phyloP scores from a whole-genome alignment of 2,888 invertebrate species.

The Tipula helvola region DNA sequence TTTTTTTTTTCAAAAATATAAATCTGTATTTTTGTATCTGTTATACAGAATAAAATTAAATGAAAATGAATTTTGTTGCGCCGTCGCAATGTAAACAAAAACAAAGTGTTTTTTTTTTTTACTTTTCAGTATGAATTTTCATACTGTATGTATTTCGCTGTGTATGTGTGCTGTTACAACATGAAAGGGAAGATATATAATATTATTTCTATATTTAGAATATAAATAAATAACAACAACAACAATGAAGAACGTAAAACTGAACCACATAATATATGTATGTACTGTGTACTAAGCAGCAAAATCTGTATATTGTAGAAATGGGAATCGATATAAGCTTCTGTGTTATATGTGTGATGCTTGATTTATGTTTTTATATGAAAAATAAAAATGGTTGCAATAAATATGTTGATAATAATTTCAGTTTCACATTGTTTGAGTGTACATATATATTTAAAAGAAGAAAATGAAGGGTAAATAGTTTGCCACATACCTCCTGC shows the following conservation, averaged over 20 bases:
- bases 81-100: background rate
- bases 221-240: background rate
- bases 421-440: background rate
- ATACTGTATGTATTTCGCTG: background rate
- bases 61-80: background rate
- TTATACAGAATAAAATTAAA: background rate
- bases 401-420: background rate
- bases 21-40: background rate
- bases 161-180: background rate
- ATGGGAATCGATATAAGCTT: background rate
- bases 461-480: too few relatives aligned
- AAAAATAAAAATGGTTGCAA: background rate
- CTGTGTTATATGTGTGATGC: background rate
- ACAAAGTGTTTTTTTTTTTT: background rate
- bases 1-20: background rate
- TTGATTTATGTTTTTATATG: background rate
- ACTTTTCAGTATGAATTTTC: background rate
- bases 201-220: constrained; percentile 4
- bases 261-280: background rate
- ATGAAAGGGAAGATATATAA: background rate
- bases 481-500: too few relatives aligned
- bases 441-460: too few relatives aligned
- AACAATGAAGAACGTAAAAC: background rate
- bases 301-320: background rate
- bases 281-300: background rate